phyloP scores from a whole-genome alignment of 2,888 invertebrate species.

The Dorcus hopei region DNA sequence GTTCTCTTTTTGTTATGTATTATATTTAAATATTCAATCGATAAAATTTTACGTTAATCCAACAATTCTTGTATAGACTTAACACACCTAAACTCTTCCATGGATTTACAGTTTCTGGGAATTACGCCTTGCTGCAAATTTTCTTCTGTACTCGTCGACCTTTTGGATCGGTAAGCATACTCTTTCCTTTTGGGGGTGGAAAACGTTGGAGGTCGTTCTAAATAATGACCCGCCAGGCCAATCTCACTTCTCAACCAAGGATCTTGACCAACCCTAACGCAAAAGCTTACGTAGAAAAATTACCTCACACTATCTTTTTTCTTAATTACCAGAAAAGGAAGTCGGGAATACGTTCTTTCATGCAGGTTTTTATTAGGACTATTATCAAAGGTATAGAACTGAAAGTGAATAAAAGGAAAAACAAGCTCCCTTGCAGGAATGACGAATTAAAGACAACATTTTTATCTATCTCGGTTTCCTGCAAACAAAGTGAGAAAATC shows the following conservation, averaged over 20 bases:
- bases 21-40: no score
- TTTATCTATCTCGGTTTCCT: no score
- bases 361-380: constrained; percentile 18
- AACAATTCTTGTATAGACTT: constrained; percentile 16
- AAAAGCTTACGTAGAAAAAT: background rate
- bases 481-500: no score
- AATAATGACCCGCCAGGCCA: constrained; percentile 60
- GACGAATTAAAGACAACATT: no score
- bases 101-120: constrained; percentile 24
- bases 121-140: constrained; percentile 16
- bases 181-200: constrained; percentile 27
- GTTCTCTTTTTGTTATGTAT: no score
- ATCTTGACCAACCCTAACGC: constrained; percentile 56
- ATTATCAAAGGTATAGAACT: constrained; percentile 32
- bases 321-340: constrained; percentile 39
- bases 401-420: constrained; percentile 13
- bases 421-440: background rate
- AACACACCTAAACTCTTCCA: constrained; percentile 17
- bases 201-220: constrained; percentile 50
- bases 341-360: constrained; percentile 35
- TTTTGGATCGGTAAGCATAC: constrained; percentile 37
- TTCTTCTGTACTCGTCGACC: constrained; percentile 40
- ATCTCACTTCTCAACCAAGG: constrained; percentile 60
- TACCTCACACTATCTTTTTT: background rate
- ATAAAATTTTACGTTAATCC: no score